Evolutionary conservation across 2,888 invertebrate genomes (phyloP).

Genomic region (Cataglyphis cursor): DNA sequence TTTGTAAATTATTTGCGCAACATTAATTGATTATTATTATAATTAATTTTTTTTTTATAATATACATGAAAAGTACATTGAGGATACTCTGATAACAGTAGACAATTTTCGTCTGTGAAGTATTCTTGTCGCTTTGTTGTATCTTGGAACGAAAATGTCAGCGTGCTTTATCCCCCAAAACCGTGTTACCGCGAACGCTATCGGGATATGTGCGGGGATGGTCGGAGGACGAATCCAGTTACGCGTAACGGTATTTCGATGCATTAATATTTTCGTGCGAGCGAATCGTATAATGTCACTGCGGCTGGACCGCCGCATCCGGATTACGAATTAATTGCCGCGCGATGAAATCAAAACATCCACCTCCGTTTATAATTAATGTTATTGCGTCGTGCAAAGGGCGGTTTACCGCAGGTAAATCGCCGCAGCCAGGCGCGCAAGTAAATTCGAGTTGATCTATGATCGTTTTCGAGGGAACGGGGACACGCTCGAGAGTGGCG

Average conservation of each 20-base stretch:
- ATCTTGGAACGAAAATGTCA: slow-evolving; percentile 48
- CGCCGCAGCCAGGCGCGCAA: slow-evolving; percentile 69
- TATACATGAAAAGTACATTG: not conserved
- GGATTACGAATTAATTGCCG: slow-evolving; percentile 78
- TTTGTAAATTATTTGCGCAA: not conserved
- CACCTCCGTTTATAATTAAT: slow-evolving; percentile 77
- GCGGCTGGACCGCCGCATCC: slow-evolving; percentile 74
- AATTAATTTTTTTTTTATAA: not conserved
- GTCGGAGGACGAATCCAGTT: slow-evolving; percentile 66
- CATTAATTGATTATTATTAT: slow-evolving; percentile 2
- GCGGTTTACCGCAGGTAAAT: slow-evolving; percentile 77
- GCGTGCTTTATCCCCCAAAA: slow-evolving; percentile 41
- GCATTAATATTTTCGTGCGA: slow-evolving; percentile 76
- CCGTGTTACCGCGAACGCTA: slow-evolving; percentile 38
- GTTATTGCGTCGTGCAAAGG: slow-evolving; percentile 76
- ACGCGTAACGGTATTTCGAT: slow-evolving; percentile 75
- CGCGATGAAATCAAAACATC: slow-evolving; percentile 77
- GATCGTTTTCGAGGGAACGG: slow-evolving; percentile 59
- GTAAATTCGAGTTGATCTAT: slow-evolving; percentile 74
- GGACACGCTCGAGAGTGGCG: not conserved
- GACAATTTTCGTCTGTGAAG: slow-evolving; percentile 13
- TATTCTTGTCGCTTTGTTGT: slow-evolving; percentile 6
- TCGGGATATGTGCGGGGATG: slow-evolving; percentile 18
- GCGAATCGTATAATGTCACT: slow-evolving; percentile 77
- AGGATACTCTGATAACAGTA: not conserved